Conservation (phyloP, 2,888 invertebrate species). For the Synanthedon vespiformis region DNA sequence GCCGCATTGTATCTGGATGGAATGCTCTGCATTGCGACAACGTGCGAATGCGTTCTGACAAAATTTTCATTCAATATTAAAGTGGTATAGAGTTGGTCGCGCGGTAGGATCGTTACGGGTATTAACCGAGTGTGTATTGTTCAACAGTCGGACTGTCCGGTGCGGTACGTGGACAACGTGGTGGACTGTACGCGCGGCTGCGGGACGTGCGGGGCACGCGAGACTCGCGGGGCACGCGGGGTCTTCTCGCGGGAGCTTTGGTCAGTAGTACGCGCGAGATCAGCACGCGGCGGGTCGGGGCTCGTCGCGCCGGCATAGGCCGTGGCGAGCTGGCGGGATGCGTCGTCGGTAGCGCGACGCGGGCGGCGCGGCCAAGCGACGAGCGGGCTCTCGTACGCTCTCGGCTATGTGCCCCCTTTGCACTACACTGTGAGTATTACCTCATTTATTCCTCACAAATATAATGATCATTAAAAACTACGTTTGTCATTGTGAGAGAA, state of each 20-base stretch:
- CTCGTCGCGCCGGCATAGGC: constrained; percentile 19
- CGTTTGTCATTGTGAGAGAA: neutral
- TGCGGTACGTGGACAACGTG: constrained; percentile 52
- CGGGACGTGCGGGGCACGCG: constrained; percentile 6
- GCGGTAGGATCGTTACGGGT: neutral
- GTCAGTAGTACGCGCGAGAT: constrained; percentile 11
- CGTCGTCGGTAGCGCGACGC: constrained; percentile 36
- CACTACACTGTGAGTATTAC: constrained; percentile 62
- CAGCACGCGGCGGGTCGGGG: constrained; percentile 13
- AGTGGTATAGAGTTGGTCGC: constrained; percentile 6
- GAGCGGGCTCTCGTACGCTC: constrained; percentile 57
- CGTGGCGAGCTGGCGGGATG: constrained; percentile 31
- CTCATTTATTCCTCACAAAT: neutral
- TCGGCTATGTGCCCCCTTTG: constrained; percentile 69
- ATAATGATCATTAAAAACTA: neutral
- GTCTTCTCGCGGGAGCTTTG: constrained; percentile 9
- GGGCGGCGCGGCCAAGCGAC: constrained; percentile 56
- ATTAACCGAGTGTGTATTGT: constrained; percentile 30
- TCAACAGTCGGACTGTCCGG: constrained; percentile 61
- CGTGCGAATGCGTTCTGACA: constrained; percentile 28
- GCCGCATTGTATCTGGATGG: neutral
- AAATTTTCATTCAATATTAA: constrained; percentile 32
- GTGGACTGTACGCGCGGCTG: constrained; percentile 39
- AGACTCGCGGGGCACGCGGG: constrained; percentile 20
- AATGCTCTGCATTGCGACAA: constrained; percentile 59